Evolutionary conservation across 2,888 invertebrate species (phyloP).

Genomic region (Serripes groenlandicus): DNA sequence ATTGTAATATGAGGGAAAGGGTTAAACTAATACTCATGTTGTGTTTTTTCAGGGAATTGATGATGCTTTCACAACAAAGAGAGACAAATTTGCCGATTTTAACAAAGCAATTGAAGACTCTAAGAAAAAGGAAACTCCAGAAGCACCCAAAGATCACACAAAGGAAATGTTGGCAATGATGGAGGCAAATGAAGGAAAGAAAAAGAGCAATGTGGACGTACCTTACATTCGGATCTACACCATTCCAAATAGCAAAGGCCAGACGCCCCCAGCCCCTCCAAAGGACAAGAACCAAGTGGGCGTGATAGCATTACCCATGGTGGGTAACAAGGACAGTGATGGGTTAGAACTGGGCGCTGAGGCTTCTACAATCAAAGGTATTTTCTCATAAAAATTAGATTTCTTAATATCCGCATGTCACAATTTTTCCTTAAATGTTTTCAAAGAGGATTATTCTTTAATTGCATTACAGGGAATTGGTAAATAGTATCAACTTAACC

Average conservation of each 20-base stretch:
- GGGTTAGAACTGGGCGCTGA: slow-evolving; percentile 75
- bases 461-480: too few relatives aligned
- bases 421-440: too few relatives aligned
- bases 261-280: not conserved
- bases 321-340: slow-evolving; percentile 63
- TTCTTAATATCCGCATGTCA: too few relatives aligned
- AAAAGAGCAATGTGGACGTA: slow-evolving; percentile 19
- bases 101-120: slow-evolving; percentile 60
- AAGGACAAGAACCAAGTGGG: slow-evolving; percentile 58
- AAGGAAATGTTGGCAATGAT: slow-evolving; percentile 33
- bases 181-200: slow-evolving; percentile 34
- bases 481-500: too few relatives aligned
- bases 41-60: slow-evolving; percentile 70
- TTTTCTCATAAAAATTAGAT: too few relatives aligned
- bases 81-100: slow-evolving; percentile 75
- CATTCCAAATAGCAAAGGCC: slow-evolving; percentile 30
- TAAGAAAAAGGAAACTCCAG: slow-evolving; percentile 11
- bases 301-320: slow-evolving; percentile 23
- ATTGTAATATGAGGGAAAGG: too few relatives aligned
- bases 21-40: too few relatives aligned
- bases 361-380: slow-evolving; percentile 69
- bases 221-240: slow-evolving; percentile 27
- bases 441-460: too few relatives aligned
- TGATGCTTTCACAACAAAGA: slow-evolving; percentile 73
- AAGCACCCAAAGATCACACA: slow-evolving; percentile 41